These are phyloP conservation scores for Drosophila littoralis DNA, from an alignment of 1,140 invertebrate genomes.

Conservation along the genomic window DNA sequence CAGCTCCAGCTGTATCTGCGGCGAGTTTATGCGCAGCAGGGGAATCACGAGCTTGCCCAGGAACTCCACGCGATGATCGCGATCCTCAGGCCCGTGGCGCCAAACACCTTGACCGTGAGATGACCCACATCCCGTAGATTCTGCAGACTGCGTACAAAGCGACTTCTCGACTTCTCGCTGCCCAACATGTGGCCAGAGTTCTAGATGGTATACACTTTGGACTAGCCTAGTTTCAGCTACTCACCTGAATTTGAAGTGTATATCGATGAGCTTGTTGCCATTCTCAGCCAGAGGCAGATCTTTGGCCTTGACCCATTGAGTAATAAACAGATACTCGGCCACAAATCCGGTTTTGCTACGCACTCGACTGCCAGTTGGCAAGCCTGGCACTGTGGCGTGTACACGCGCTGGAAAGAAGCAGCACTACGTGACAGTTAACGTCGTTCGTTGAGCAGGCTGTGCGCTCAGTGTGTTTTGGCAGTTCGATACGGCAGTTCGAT, in stretches of 20 bases:
- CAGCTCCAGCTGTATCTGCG: conserved; percentile 96
- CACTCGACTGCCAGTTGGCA: conserved; percentile 25
- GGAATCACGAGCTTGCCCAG: conserved; percentile 97
- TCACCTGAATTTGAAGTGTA: conserved; percentile 98
- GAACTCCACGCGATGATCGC: conserved; percentile 99
- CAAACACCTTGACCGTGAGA: conserved; percentile 95
- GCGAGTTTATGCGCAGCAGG: conserved; percentile 92
- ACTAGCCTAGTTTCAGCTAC: neutral
- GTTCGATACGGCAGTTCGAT: too few relatives aligned
- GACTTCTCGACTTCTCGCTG: conserved; percentile 97
- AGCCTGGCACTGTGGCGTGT: conserved; percentile 21
- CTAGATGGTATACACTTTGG: neutral
- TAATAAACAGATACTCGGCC: too few relatives aligned
- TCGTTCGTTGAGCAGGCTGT: conserved; percentile 6
- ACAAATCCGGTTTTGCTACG: neutral
- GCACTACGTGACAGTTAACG: conserved; percentile 47
- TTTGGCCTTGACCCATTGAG: conserved; percentile 97
- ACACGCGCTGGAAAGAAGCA: conserved; percentile 49
- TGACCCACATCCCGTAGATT: conserved; percentile 94
- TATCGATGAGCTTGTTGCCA: conserved; percentile 94
- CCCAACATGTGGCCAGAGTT: conserved; percentile 89
- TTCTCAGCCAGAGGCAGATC: conserved; percentile 95
- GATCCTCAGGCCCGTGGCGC: conserved; percentile 97
- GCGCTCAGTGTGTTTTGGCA: conserved; percentile 60
- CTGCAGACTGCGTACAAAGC: conserved; percentile 89